phyloP scores from a whole-genome alignment of 2,888 invertebrate species.

The Scaptomyza reducta region DNA sequence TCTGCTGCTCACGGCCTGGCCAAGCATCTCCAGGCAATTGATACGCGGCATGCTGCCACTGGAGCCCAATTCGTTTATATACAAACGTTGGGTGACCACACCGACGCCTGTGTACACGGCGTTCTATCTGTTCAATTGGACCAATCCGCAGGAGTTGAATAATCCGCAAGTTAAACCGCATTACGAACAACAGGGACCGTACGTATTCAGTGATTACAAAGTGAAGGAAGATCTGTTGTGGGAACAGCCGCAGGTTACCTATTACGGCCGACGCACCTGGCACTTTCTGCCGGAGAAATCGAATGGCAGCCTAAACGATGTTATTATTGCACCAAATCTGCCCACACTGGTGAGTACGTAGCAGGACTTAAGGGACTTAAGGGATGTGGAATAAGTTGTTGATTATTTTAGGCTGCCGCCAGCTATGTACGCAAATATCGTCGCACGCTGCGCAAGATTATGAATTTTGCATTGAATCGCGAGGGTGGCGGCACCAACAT shows the following conservation, averaged over 20 bases:
- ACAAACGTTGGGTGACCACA: constrained; percentile 90
- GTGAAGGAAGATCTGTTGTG: constrained; percentile 86
- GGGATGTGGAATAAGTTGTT: not conserved
- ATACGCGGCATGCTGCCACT: constrained; percentile 84
- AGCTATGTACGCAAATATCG: constrained; percentile 85
- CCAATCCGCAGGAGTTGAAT: constrained; percentile 87
- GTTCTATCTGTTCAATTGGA: constrained; percentile 91
- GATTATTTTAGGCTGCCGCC: constrained; percentile 86
- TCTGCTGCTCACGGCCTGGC: constrained; percentile 76
- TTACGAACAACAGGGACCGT: constrained; percentile 86
- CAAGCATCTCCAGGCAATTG: constrained; percentile 58
- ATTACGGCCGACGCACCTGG: constrained; percentile 90
- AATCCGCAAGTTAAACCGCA: constrained; percentile 85
- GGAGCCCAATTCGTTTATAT: constrained; percentile 87
- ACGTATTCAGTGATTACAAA: constrained; percentile 86
- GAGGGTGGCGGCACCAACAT: constrained; percentile 85
- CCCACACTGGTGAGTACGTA: constrained; percentile 87
- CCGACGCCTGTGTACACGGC: constrained; percentile 92
- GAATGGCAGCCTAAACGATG: constrained; percentile 88
- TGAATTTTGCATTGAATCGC: constrained; percentile 86
- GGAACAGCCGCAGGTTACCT: constrained; percentile 88
- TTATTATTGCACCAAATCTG: constrained; percentile 90
- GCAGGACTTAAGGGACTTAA: not conserved
- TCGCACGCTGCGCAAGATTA: constrained; percentile 83
- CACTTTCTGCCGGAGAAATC: constrained; percentile 88